Evolutionary conservation across 2,113 vertebrate species (phyloP).

Genomic region (Gymnobelideus leadbeateri): DNA sequence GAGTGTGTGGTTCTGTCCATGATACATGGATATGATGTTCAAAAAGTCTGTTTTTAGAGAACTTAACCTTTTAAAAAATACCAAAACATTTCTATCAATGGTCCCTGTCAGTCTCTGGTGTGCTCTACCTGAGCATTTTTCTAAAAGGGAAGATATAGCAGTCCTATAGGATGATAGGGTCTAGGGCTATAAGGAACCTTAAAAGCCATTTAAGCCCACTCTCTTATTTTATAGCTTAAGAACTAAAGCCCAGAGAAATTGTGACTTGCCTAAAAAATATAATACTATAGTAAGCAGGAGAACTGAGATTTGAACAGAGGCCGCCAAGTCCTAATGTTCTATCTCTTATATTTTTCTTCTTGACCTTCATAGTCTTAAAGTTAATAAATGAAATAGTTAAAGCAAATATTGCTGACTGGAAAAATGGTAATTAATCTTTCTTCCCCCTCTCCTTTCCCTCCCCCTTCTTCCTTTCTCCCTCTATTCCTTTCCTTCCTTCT

Average conservation of each 20-base stretch:
- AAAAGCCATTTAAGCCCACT: neutral
- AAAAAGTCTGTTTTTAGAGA: constrained; percentile 14
- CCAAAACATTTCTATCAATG: constrained; percentile 21
- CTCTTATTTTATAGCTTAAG: neutral
- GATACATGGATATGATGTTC: constrained; percentile 16
- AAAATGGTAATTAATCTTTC: neutral
- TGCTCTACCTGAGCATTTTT: neutral
- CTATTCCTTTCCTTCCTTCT: neutral
- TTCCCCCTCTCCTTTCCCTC: too few relatives aligned
- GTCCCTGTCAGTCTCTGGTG: constrained; percentile 1
- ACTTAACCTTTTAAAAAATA: constrained; percentile 2
- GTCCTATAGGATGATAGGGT: neutral
- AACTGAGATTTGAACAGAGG: neutral
- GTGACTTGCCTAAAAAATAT: neutral
- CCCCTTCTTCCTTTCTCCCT: too few relatives aligned
- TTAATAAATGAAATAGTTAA: neutral
- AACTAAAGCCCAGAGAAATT: neutral
- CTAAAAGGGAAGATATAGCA: neutral
- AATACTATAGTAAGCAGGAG: neutral
- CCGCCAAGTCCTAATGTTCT: neutral
- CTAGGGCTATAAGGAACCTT: neutral
- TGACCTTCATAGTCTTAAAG: neutral
- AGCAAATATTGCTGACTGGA: neutral
- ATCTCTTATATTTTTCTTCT: neutral
- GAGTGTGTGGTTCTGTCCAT: constrained; percentile 54